phyloP scores from a whole-genome alignment of 2,888 invertebrate genomes.

The Drosophila mimica region DNA sequence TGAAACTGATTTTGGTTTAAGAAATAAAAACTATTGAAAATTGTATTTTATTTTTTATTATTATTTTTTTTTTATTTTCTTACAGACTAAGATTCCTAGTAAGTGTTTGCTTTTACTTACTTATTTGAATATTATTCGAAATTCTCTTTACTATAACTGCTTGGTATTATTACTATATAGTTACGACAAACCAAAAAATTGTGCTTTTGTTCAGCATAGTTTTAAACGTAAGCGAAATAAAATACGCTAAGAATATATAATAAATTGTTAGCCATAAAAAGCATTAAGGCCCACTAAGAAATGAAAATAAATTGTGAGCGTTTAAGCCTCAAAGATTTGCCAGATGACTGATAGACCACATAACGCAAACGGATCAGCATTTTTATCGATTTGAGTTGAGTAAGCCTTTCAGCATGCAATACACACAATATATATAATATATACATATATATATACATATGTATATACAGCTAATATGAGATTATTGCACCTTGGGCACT shows the following conservation, averaged over 20 bases:
- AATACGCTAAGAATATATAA: background rate
- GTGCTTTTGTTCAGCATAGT: background rate
- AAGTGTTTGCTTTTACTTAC: background rate
- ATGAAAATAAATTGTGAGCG: constrained; percentile 26
- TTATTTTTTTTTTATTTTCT: background rate
- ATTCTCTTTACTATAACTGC: no score
- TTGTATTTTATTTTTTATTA: no score
- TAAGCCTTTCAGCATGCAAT: constrained; percentile 37
- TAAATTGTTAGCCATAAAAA: constrained; percentile 5
- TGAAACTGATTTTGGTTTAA: background rate
- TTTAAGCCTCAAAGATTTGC: constrained; percentile 25
- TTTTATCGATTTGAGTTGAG: constrained; percentile 34
- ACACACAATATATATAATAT: constrained; percentile 9
- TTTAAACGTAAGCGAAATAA: background rate
- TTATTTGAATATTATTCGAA: background rate
- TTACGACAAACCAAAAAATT: background rate
- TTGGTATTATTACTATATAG: no score
- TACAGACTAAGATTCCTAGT: background rate
- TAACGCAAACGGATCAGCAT: constrained; percentile 26
- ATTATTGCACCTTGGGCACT: constrained; percentile 48
- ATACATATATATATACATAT: background rate
- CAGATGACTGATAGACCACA: constrained; percentile 43
- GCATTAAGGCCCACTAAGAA: constrained; percentile 7
- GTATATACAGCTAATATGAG: constrained; percentile 40
- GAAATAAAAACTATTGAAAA: no score